Evolutionary conservation across 2,888 invertebrate genomes (phyloP).

Genomic region (Blastobasis adustella): DNA sequence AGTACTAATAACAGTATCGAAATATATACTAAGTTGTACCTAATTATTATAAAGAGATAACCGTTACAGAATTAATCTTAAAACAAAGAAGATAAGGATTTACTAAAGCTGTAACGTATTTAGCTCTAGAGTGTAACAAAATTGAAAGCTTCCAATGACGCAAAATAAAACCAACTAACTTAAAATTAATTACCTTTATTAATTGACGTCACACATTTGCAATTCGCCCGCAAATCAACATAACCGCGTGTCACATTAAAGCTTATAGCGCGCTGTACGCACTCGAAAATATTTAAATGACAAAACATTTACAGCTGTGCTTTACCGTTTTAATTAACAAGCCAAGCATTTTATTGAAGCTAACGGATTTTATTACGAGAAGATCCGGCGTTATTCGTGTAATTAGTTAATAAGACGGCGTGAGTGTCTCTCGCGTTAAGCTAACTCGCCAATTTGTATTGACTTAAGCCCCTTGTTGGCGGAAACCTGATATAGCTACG

Average conservation of each 20-base stretch:
- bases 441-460: neutral
- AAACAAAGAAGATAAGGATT: too few species aligned
- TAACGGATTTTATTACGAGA: slow-evolving; percentile 23
- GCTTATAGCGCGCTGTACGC: neutral
- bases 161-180: too few species aligned
- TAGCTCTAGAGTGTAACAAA: too few species aligned
- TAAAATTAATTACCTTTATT: too few species aligned
- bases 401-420: slow-evolving; percentile 17
- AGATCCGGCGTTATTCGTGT: slow-evolving; percentile 18
- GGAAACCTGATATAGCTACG: neutral
- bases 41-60: too few species aligned
- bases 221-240: neutral
- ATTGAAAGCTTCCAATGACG: too few species aligned
- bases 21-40: too few species aligned
- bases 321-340: slow-evolving; percentile 22
- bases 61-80: too few species aligned
- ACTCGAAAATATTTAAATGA: slow-evolving; percentile 14
- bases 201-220: too few species aligned
- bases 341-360: slow-evolving; percentile 18
- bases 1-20: too few species aligned
- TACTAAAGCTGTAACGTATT: too few species aligned
- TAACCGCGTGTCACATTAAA: neutral
- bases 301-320: slow-evolving; percentile 9
- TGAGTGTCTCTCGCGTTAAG: slow-evolving; percentile 3
- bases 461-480: neutral